A percentile compares a stretch with the other conserved stretches of the same genome.
These are phyloP conservation scores for Muraenolepis orangiensis DNA, from an alignment of 2,797 vertebrate genomes.

Conservation along the genomic window DNA sequence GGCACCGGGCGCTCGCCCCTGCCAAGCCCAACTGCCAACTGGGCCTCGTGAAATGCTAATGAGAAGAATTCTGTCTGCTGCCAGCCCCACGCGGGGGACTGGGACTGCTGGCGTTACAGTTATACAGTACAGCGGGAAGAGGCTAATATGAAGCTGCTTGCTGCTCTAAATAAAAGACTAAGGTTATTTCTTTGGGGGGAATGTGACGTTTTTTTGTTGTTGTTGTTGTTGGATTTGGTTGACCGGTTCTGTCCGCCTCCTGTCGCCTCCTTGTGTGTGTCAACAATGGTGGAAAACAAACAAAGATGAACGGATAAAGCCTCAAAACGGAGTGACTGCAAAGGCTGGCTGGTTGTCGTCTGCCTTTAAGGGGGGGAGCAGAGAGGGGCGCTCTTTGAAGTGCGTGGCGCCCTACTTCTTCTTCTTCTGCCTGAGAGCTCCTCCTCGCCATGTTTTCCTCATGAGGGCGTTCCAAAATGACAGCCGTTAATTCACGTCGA, in stretches of 20 bases:
- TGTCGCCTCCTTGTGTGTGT: background rate
- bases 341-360: background rate
- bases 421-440: background rate
- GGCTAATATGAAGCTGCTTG: constrained; percentile 13
- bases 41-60: constrained; percentile 63
- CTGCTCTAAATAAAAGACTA: background rate
- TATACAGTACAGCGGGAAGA: constrained; percentile 35
- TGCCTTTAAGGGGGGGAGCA: background rate
- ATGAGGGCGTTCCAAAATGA: constrained; percentile 29
- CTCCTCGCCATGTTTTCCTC: constrained; percentile 13
- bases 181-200: constrained; percentile 1
- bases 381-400: background rate
- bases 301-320: no score
- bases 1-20: constrained; percentile 42
- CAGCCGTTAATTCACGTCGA: constrained; percentile 6
- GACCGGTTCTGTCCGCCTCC: constrained; percentile 21
- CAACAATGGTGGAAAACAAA: background rate
- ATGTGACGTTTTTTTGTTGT: constrained; percentile 36
- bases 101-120: constrained; percentile 24
- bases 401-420: background rate
- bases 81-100: constrained; percentile 58
- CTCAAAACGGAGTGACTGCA: background rate
- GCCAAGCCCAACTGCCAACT: constrained; percentile 41
- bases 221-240: no score
- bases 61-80: constrained; percentile 58